Conservation (phyloP, 37 sponge, comb jelly and placozoan genomes). For the Axinella damicornis region DNA sequence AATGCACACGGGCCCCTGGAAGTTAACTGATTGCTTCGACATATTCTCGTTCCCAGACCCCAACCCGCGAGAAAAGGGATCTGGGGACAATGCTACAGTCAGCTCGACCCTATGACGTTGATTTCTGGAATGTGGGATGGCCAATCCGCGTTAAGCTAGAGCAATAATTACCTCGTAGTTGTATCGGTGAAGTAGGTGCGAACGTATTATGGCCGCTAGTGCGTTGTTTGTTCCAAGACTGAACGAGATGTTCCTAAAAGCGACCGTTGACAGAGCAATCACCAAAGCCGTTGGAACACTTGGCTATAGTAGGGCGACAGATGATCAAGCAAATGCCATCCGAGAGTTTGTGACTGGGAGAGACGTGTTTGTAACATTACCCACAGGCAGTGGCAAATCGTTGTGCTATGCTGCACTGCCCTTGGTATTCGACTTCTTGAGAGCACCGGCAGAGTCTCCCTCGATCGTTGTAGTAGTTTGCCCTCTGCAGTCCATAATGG, state of each 20-base stretch:
- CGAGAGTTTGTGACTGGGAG: conserved; percentile 12
- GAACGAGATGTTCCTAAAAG: background rate
- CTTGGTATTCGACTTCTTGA: conserved; percentile 18
- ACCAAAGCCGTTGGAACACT: background rate
- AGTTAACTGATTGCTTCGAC: no score
- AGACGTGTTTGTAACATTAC: conserved; percentile 35
- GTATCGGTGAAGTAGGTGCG: no score
- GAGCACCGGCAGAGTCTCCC: background rate
- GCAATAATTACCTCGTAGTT: no score
- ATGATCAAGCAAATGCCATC: conserved; percentile 19
- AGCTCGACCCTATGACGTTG: no score
- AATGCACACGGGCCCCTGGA: no score
- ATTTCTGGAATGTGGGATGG: no score
- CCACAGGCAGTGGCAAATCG: conserved; percentile 35
- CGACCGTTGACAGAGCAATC: background rate
- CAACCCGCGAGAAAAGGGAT: background rate
- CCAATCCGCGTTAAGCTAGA: no score
- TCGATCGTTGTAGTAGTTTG: conserved; percentile 36
- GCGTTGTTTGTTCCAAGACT: no score
- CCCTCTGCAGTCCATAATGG: conserved; percentile 38
- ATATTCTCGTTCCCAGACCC: conserved; percentile 7
- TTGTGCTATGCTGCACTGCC: conserved; percentile 24
- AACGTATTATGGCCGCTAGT: no score
- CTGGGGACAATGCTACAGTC: background rate
- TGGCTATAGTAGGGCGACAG: conserved; percentile 5